phyloP scores from a whole-genome alignment of 2,888 invertebrate genomes.

The Lithophane leautieri region DNA sequence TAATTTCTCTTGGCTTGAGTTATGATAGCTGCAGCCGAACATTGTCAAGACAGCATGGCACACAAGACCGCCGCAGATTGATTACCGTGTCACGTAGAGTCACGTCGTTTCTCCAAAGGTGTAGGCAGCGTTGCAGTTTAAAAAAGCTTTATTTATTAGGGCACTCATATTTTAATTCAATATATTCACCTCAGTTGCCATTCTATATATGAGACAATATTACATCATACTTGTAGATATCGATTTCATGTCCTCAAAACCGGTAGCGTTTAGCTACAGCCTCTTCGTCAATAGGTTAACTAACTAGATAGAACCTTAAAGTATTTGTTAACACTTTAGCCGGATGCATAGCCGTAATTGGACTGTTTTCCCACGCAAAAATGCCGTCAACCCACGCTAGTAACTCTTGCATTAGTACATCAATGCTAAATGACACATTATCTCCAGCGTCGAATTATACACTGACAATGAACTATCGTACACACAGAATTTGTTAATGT shows the following conservation, averaged over 20 bases:
- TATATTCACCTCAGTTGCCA: background rate
- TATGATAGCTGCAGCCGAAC: conserved; percentile 20
- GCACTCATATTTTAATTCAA: conserved; percentile 4
- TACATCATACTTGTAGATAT: conserved; percentile 5
- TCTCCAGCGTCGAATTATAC: conserved; percentile 66
- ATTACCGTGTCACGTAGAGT: conserved; percentile 24
- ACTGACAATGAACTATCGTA: conserved; percentile 60
- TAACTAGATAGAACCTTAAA: conserved; percentile 38
- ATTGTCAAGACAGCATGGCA: conserved; percentile 28
- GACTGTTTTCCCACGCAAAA: conserved; percentile 84
- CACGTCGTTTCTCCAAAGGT: conserved; percentile 8
- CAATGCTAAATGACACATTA: conserved; percentile 76
- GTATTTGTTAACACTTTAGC: conserved; percentile 62
- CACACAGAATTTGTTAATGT: conserved; percentile 35
- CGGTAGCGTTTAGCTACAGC: conserved; percentile 8
- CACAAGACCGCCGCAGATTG: conserved; percentile 39
- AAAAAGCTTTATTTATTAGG: conserved; percentile 8
- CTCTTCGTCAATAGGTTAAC: conserved; percentile 38
- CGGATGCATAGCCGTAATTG: conserved; percentile 78
- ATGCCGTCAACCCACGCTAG: conserved; percentile 77
- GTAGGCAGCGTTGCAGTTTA: conserved; percentile 7
- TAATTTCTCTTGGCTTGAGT: conserved; percentile 36
- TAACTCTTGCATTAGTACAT: conserved; percentile 72
- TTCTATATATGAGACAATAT: background rate
- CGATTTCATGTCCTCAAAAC: conserved; percentile 1